A percentile compares a stretch with the other conserved stretches of the same genome.
phyloP scores from a whole-genome alignment of 2,113 vertebrate genomes.

The Lycaon pictus region DNA sequence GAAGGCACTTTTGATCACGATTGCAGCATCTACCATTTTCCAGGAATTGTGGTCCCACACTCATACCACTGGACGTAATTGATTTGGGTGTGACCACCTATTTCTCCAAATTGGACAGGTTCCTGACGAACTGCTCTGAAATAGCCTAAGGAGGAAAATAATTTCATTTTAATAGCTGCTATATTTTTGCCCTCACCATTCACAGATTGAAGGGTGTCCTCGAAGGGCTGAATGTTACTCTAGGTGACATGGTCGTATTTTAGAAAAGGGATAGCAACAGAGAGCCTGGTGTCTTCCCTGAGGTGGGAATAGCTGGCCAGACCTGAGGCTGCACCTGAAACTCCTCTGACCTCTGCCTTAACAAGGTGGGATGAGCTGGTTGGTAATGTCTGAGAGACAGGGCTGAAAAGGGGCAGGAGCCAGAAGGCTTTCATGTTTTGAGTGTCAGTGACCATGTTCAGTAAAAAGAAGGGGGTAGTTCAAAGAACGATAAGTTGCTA shows the following conservation, averaged over 20 bases:
- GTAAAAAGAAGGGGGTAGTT: background rate
- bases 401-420: background rate
- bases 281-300: background rate
- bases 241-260: background rate
- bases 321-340: background rate
- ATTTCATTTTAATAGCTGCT: constrained; percentile 34
- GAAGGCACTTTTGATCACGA: constrained; percentile 63
- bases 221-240: background rate
- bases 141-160: constrained; percentile 89
- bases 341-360: background rate
- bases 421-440: background rate
- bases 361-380: background rate
- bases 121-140: constrained; percentile 96
- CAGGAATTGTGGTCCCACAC: constrained; percentile 97
- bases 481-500: background rate
- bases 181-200: background rate
- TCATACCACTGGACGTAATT: constrained; percentile 98
- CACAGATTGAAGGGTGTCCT: background rate
- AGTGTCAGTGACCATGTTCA: background rate
- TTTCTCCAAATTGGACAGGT: constrained; percentile 96
- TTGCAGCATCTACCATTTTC: constrained; percentile 93
- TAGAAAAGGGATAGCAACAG: background rate
- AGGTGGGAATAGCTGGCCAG: background rate
- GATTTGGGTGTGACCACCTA: constrained; percentile 94
- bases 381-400: background rate